Percentiles rank a stretch among this genome's conserved stretches.
These are phyloP conservation scores for Machimus atricapillus DNA, from an alignment of 2,888 invertebrate genomes.

Conservation along the genomic window DNA sequence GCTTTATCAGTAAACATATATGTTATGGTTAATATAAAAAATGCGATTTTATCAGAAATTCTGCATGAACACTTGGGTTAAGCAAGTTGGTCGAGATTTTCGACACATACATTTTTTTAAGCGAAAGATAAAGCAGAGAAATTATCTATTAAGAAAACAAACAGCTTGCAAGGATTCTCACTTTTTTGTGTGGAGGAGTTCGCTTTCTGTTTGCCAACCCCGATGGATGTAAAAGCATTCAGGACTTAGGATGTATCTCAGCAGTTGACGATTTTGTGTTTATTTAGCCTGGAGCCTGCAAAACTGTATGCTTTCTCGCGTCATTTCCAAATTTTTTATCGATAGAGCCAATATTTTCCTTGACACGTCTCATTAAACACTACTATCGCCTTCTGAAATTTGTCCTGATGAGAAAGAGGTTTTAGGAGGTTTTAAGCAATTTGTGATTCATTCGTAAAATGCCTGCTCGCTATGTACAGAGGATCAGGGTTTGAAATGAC, in stretches of 20 bases:
- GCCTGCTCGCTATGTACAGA: neutral
- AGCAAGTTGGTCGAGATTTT: neutral
- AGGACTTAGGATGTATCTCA: neutral
- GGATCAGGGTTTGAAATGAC: neutral
- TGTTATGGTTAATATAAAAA: neutral
- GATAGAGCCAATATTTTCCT: slow-evolving; percentile 11
- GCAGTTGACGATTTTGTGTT: neutral
- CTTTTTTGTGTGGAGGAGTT: neutral
- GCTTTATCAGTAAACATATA: neutral
- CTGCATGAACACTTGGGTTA: neutral
- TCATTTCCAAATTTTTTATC: neutral
- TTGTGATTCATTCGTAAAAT: neutral
- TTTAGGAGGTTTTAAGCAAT: neutral
- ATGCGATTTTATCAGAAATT: neutral
- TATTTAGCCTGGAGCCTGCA: neutral
- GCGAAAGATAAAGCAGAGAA: neutral
- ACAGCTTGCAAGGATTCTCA: neutral
- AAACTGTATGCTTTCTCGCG: slow-evolving; percentile 3
- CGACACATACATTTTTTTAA: neutral
- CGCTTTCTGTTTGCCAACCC: neutral
- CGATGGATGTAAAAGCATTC: neutral
- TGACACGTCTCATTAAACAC: neutral
- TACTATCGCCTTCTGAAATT: neutral
- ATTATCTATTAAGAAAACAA: neutral
- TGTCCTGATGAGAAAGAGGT: neutral